Evolutionary conservation across 1,140 invertebrate genomes (phyloP), one percentile per base, ranked within the genome.

Genomic region (Chymomyza costata): DNA sequence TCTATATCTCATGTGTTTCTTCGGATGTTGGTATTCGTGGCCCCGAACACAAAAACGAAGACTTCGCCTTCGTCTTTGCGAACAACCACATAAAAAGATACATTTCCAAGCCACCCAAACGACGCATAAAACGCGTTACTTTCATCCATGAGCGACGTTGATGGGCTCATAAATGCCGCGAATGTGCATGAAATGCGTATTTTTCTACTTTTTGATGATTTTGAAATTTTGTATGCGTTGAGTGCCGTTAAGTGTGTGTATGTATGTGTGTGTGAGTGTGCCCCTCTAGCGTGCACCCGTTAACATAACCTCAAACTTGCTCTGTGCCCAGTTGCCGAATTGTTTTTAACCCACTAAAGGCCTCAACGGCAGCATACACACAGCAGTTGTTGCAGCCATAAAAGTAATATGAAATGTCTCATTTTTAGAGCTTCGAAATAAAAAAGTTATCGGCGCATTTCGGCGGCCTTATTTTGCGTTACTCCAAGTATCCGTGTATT

Each of bases 121-220:
- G 73, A 73, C 74, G 73, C 64, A 80, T 81, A 80, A 80, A 81
- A 80, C 73, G 73, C 73, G 74, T 80, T 80, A 81, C 73, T 73
- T 80, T 80, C 73, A 80, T 78, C 71, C 73, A 80, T 80, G 74
- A 80, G 74, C 73, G 73, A 80, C 80, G 73, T 82, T 82, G 80
- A 82, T 82, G 80, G 80, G 80, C 71, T 82, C 80, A 82, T 82
- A 80, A 82, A 82, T 74, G 80, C 65, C 68, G 71, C 71, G 59
- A 78, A 82, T 82, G 78, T 82, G 73, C 74, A 80, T 81, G 73
- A 81, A 80, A 80, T 53, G 73, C 74, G 73, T 80, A 80, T 80
- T 80, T 80, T 80, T 78, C 73, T 80, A 80, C 73, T 80, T 80
- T 80, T 80, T 78, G 71, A 78, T 78, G 71, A 78, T 78, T 78